phyloP scores from a whole-genome alignment of 2,888 invertebrate species.

The Dimorphilus gyrociliatus region DNA sequence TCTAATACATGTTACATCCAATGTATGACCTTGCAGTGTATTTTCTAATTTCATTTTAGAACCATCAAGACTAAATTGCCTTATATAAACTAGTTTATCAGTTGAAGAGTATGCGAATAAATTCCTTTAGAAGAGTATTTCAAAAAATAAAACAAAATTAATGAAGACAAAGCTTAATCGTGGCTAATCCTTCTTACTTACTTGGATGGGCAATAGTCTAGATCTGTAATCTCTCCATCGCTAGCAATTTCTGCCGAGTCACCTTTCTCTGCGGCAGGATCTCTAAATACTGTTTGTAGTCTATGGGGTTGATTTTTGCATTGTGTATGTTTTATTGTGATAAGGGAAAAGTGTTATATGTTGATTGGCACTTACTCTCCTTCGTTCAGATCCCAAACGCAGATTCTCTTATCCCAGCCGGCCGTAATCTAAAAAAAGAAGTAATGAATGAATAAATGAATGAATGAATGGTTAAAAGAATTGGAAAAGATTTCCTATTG shows the following conservation, averaged over 20 bases:
- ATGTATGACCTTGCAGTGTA: constrained; percentile 33
- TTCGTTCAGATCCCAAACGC: constrained; percentile 33
- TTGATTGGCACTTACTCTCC: constrained; percentile 25
- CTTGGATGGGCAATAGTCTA: constrained; percentile 19
- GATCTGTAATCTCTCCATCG: constrained; percentile 31
- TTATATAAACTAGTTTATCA: constrained; percentile 35
- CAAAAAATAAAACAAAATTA: background rate
- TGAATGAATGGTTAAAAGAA: no score
- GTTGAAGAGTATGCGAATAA: constrained; percentile 34
- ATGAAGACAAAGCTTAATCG: no score
- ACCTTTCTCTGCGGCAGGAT: no score
- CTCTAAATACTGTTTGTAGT: no score
- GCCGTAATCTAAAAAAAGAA: constrained; percentile 21
- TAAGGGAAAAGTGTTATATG: no score
- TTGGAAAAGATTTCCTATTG: no score
- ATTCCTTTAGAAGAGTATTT: constrained; percentile 14
- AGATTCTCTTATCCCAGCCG: constrained; percentile 35
- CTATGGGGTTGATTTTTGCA: no score
- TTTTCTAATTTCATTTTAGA: constrained; percentile 29
- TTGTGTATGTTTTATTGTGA: no score
- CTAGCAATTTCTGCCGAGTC: constrained; percentile 26
- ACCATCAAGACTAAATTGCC: constrained; percentile 27
- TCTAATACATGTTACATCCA: constrained; percentile 27
- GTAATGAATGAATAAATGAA: constrained; percentile 3
- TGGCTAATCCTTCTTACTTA: constrained; percentile 4